Evolutionary conservation across 2,113 vertebrate genomes (phyloP), one percentile per base, ranked within the genome.

Genomic region (Sinocyclocheilus rhinocerous): DNA sequence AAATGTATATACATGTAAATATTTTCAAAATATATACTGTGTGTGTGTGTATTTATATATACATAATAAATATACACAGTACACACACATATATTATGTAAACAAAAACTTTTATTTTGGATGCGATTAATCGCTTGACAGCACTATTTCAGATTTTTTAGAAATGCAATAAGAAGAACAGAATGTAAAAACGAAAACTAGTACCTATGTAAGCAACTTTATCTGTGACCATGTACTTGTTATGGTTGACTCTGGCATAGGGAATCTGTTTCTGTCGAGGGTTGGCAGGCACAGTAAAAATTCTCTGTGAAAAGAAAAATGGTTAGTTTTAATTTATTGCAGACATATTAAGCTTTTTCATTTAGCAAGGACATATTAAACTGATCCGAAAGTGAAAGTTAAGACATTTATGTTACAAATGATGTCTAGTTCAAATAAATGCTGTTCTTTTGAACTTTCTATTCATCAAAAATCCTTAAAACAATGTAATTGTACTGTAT

Each of bases 211-310:
- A 98, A 0, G 96, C 94, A 0, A 92, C 83, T 77, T 94, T 94
- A 80, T 98, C 97, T 0, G 97, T 98, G 90, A 98, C 97, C 97
- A 97, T 97, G 94, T 97, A 98, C 89, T 98, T 98, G 93, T 97
- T 96, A 92, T 97, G 97, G 93, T 96, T 98, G 57, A 97, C 97
- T 4, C 97, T 94, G 69, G 97, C 94, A 0, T 90, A 98, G 0
- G 97, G 96, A 86, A 98, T 97, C 6, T 79, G 59, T 22, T 94
- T 94, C 89, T 97, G 96, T 3, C 77, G 39, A 2, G 94, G 88
- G 0, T 63, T 95, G 0, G 92, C 59, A 0, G 96, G 95, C 6
- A 96, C 95, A 42, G 94, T 92, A 63, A 96, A 96, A 87, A 96
- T 91, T 89, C 92, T 94, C 96, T 96, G 89, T 9, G 76, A 48